Evolutionary conservation across 2,113 vertebrate genomes (phyloP).

Genomic region (Heptranchias perlo): DNA sequence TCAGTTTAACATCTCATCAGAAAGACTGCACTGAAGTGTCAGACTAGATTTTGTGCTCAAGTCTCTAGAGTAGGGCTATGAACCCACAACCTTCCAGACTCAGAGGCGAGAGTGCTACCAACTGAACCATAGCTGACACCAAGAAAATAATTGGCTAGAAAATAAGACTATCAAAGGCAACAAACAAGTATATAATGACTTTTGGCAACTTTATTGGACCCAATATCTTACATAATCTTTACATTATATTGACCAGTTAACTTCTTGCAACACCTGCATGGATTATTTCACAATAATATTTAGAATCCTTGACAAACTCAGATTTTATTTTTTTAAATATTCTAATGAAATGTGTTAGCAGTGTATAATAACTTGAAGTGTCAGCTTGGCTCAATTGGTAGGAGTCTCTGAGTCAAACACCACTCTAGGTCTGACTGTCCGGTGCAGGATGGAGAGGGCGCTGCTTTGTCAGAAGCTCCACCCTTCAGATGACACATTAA

Average conservation of each 20-base stretch:
- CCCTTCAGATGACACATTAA: too few species aligned
- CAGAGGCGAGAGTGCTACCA: not conserved
- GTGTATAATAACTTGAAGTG: not conserved
- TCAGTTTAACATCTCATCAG: too few species aligned
- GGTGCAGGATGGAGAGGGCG: not conserved
- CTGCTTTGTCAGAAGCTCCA: not conserved
- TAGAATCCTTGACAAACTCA: too few species aligned
- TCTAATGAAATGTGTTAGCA: not conserved
- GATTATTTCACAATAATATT: too few species aligned
- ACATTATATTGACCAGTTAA: not conserved
- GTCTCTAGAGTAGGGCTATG: not conserved
- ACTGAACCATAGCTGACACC: not conserved
- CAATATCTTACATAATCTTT: not conserved
- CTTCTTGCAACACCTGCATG: not conserved
- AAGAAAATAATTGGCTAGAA: not conserved
- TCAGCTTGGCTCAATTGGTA: not conserved
- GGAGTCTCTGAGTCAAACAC: not conserved
- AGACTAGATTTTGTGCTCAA: not conserved
- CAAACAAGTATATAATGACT: not conserved
- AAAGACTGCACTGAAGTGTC: not conserved
- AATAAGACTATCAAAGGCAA: not conserved
- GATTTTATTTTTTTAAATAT: not conserved
- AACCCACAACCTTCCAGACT: not conserved
- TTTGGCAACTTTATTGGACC: not conserved
- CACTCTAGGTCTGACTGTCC: not conserved